Evolutionary conservation across 1,140 invertebrate genomes (phyloP).

Genomic region (Leptinotarsa lineolata): DNA sequence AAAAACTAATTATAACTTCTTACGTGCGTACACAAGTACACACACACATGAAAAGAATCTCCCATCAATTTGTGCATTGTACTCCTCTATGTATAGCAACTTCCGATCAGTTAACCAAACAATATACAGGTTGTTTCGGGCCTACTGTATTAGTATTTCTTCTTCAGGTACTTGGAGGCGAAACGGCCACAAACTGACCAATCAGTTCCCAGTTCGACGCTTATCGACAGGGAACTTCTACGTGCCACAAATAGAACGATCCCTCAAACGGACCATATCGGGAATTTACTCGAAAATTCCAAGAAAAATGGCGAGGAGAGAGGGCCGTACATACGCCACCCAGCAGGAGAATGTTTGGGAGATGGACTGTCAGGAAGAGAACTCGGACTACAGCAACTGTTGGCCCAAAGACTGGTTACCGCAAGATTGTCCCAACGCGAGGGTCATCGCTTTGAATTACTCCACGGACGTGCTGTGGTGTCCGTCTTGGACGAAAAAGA

Average conservation of each 20-base stretch:
- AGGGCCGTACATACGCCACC: slow-evolving; percentile 12
- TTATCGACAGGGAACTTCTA: slow-evolving; percentile 37
- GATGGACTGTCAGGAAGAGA: slow-evolving; percentile 14
- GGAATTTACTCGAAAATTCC: slow-evolving; percentile 38
- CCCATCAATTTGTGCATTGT: too few relatives aligned
- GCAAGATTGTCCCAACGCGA: slow-evolving; percentile 66
- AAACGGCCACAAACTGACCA: slow-evolving; percentile 53
- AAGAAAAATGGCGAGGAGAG: slow-evolving; percentile 37
- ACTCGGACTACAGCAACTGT: slow-evolving; percentile 60
- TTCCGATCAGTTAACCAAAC: too few relatives aligned
- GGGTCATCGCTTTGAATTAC: slow-evolving; percentile 72
- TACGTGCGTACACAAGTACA: too few relatives aligned
- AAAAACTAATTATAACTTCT: too few relatives aligned
- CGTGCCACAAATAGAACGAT: slow-evolving; percentile 34
- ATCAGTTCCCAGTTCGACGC: slow-evolving; percentile 44
- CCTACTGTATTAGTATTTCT: too few relatives aligned
- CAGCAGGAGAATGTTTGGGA: neutral
- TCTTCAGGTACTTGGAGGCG: slow-evolving; percentile 55
- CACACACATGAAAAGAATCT: too few relatives aligned
- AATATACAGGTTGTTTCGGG: too few relatives aligned
- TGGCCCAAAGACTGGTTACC: slow-evolving; percentile 74
- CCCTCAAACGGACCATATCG: slow-evolving; percentile 42
- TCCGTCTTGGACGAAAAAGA: slow-evolving; percentile 68
- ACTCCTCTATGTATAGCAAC: too few relatives aligned
- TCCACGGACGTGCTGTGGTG: slow-evolving; percentile 72